A percentile compares a stretch with the other conserved stretches of the same genome.
These are phyloP conservation scores for Ditula angustiorana DNA, from an alignment of 2,888 invertebrate species.

Conservation along the genomic window DNA sequence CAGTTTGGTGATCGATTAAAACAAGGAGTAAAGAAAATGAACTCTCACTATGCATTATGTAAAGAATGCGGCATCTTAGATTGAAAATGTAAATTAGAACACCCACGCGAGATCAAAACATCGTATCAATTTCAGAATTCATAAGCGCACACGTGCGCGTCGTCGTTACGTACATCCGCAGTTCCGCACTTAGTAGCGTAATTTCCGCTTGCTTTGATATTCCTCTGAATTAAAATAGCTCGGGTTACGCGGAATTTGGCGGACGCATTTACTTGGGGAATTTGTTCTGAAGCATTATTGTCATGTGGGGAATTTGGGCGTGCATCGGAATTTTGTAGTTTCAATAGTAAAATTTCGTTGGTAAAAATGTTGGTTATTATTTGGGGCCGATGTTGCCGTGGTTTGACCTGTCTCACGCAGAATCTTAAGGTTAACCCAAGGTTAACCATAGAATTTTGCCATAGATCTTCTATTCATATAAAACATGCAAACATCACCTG, in stretches of 20 bases:
- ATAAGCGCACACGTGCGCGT: constrained; percentile 3
- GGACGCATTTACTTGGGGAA: background rate
- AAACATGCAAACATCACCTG: too few relatives aligned
- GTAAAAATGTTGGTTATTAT: too few relatives aligned
- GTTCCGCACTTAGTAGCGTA: constrained; percentile 51
- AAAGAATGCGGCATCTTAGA: background rate
- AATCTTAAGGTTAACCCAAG: too few relatives aligned
- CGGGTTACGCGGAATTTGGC: constrained; percentile 1
- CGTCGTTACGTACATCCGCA: constrained; percentile 40
- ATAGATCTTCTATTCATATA: too few relatives aligned
- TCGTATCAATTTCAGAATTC: constrained; percentile 14
- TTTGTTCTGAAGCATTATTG: background rate
- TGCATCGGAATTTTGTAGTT: background rate
- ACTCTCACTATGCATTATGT: too few relatives aligned
- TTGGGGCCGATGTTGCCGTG: too few relatives aligned
- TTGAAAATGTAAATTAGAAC: constrained; percentile 2
- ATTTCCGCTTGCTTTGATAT: constrained; percentile 55
- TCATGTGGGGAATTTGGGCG: background rate
- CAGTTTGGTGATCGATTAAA: too few relatives aligned
- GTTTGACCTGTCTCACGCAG: too few relatives aligned
- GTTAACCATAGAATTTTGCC: too few relatives aligned
- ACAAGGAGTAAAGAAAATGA: too few relatives aligned
- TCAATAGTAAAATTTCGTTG: background rate
- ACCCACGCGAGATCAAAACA: background rate
- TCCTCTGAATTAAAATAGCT: constrained; percentile 52